Percentiles rank a stretch among this genome's conserved stretches.
These are phyloP conservation scores for Ianthella basta DNA, from an alignment of 37 sponge, comb jelly and placozoan genomes.

Conservation along the genomic window DNA sequence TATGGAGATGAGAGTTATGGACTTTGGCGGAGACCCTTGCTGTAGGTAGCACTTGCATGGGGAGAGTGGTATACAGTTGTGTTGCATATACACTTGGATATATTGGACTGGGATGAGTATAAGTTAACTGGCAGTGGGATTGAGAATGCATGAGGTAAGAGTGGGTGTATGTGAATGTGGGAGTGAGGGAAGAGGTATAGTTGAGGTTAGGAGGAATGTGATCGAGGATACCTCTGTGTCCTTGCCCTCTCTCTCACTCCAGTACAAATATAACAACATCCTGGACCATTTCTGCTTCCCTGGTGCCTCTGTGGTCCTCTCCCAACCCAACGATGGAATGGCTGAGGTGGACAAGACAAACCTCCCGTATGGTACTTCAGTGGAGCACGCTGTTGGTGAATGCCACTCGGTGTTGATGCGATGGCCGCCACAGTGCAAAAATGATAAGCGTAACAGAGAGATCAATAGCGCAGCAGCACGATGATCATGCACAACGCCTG, in stretches of 20 bases:
- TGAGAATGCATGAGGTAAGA: no score
- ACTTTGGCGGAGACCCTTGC: no score
- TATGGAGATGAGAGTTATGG: no score
- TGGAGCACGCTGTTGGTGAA: constrained; percentile 4
- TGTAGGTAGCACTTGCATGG: no score
- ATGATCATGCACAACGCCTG: not conserved
- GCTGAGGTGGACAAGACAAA: constrained; percentile 35
- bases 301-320: constrained; percentile 2
- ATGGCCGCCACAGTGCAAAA: constrained; percentile 29
- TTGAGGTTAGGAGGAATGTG: no score
- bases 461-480: constrained; percentile 46
- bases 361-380: constrained; percentile 15
- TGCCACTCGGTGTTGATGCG: constrained; percentile 39
- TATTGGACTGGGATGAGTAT: no score
- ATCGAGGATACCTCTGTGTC: not conserved
- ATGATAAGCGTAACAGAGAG: not conserved
- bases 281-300: constrained; percentile 31
- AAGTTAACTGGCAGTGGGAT: no score
- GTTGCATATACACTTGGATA: no score
- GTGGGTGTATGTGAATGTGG: no score
- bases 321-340: constrained; percentile 44
- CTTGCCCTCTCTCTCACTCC: not conserved
- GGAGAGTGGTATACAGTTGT: no score
- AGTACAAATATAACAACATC: not conserved
- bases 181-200: no score